Evolutionary conservation across 1,140 invertebrate species (phyloP).

Genomic region (Dreissena polymorpha): DNA sequence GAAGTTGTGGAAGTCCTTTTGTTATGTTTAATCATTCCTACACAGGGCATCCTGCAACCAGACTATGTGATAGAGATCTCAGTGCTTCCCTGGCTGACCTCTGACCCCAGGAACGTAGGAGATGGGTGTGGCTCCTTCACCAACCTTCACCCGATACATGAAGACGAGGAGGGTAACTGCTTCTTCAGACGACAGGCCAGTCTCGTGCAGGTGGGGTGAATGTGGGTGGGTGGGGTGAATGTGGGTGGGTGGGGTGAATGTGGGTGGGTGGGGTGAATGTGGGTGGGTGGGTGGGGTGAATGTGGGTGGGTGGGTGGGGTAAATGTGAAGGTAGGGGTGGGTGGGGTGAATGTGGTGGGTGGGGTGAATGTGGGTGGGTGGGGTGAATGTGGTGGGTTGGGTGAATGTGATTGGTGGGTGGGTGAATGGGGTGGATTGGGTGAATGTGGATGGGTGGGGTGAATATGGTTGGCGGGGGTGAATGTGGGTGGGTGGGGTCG

Average conservation of each 20-base stretch:
- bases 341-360: no score
- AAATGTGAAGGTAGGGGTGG: no score
- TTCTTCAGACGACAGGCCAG: constrained; percentile 68
- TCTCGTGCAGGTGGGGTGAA: constrained; percentile 58
- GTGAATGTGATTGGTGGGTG: no score
- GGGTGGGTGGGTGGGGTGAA: no score
- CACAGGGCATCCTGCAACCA: constrained; percentile 56
- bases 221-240: background rate
- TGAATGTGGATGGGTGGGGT: no score
- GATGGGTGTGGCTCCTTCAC: constrained; percentile 52
- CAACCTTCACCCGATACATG: constrained; percentile 67
- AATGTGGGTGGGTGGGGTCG: background rate
- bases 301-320: no score
- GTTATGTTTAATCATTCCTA: no score
- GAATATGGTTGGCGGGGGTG: background rate
- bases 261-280: background rate
- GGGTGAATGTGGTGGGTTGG: no score
- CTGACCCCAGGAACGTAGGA: constrained; percentile 55
- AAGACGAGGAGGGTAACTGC: constrained; percentile 67
- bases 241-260: background rate
- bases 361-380: no score
- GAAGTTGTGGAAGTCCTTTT: no score
- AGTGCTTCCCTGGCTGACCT: constrained; percentile 66
- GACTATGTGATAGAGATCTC: constrained; percentile 70
- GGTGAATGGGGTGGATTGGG: no score